A percentile compares a stretch with the other conserved stretches of the same genome.
Evolutionary conservation across 2,888 invertebrate species (phyloP).

Genomic region (Poecilobothrus nobilitatus): DNA sequence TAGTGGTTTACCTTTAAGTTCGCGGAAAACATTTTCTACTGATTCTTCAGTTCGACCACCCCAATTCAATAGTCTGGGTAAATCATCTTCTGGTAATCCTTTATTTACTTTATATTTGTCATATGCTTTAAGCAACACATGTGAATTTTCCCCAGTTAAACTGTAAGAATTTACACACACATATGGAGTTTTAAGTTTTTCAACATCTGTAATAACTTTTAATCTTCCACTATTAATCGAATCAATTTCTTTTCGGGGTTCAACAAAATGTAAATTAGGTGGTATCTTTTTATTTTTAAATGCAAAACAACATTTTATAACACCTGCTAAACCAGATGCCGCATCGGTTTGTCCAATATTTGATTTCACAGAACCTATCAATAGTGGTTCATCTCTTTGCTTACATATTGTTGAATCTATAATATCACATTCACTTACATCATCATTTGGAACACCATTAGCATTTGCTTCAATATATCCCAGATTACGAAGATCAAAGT

Average conservation of each 20-base stretch:
- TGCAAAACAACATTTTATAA: constrained; percentile 67
- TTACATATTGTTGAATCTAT: constrained; percentile 67
- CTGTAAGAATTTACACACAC: constrained; percentile 82
- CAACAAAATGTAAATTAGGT: constrained; percentile 68
- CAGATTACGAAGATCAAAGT: constrained; percentile 56
- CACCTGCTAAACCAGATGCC: constrained; percentile 64
- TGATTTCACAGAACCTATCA: constrained; percentile 81
- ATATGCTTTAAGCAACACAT: constrained; percentile 24
- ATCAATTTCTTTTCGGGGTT: constrained; percentile 51
- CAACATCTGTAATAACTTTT: constrained; percentile 61
- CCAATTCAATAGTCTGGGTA: constrained; percentile 60
- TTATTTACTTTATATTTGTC: constrained; percentile 40
- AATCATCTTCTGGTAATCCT: constrained; percentile 50
- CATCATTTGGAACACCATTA: constrained; percentile 68
- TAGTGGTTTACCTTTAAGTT: constrained; percentile 50
- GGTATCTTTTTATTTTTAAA: constrained; percentile 70
- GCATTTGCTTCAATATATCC: constrained; percentile 78
- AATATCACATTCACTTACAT: constrained; percentile 76
- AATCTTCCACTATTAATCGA: constrained; percentile 52
- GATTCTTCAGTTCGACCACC: constrained; percentile 71
- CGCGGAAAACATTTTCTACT: constrained; percentile 53
- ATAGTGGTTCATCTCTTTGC: constrained; percentile 59
- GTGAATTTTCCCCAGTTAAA: constrained; percentile 75
- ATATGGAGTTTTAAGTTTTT: constrained; percentile 59
- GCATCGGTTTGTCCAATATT: constrained; percentile 88